Conservation (phyloP, 2,888 invertebrate genomes). For the Oscheius sp. region DNA sequence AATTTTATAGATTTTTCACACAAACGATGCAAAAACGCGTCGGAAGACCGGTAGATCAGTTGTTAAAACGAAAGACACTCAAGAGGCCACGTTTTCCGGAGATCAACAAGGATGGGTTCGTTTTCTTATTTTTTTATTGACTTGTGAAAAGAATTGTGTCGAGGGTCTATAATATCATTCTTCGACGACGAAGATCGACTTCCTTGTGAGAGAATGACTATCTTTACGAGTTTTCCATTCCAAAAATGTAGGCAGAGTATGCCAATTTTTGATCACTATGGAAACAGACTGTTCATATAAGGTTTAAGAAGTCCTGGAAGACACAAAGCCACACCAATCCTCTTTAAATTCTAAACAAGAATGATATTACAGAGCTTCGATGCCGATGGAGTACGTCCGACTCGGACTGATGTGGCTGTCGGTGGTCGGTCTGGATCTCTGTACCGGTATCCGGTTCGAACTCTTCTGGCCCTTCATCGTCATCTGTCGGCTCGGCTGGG, state of each 20-base stretch:
- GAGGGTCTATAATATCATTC: too few relatives aligned
- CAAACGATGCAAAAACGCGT: constrained; percentile 63
- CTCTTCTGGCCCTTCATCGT: constrained; percentile 99
- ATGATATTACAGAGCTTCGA: background rate
- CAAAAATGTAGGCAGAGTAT: background rate
- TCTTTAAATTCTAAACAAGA: background rate
- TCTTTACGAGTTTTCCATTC: background rate
- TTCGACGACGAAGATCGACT: constrained; percentile 17
- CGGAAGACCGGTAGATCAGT: constrained; percentile 60
- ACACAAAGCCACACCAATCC: too few relatives aligned
- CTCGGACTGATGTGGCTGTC: constrained; percentile 59
- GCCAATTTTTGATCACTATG: constrained; percentile 18
- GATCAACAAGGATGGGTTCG: constrained; percentile 39
- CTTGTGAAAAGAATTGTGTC: constrained; percentile 6
- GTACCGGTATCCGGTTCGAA: constrained; percentile 96
- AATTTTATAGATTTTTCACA: constrained; percentile 14
- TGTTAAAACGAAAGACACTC: constrained; percentile 61
- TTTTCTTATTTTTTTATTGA: constrained; percentile 31
- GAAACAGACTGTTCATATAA: background rate
- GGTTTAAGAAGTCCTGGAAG: too few relatives aligned
- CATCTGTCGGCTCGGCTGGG: constrained; percentile 91
- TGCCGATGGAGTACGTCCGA: constrained; percentile 57
- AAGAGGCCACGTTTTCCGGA: constrained; percentile 45
- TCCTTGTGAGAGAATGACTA: constrained; percentile 36
- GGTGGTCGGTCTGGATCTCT: constrained; percentile 59